phyloP scores from a whole-genome alignment of 2,888 invertebrate species.

The Kryphioiulus occultus region DNA sequence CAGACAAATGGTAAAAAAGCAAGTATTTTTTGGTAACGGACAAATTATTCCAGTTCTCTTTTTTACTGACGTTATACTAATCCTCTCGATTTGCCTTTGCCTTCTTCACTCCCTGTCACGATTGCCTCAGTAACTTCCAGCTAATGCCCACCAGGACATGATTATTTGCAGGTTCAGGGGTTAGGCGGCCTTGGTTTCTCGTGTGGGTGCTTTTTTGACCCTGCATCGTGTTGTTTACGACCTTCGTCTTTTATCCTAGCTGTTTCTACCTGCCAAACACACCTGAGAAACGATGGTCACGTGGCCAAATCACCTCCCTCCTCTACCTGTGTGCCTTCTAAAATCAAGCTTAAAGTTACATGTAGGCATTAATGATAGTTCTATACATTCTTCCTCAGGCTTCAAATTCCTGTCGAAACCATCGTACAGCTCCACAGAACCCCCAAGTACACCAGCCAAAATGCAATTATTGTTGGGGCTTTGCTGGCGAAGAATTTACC shows the following conservation, averaged over 20 bases:
- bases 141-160: background rate
- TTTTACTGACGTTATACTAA: background rate
- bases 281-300: background rate
- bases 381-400: background rate
- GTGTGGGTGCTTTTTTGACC: slow-evolving; percentile 17
- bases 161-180: slow-evolving; percentile 8
- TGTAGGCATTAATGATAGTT: background rate
- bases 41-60: background rate
- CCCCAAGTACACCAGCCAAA: background rate
- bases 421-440: background rate
- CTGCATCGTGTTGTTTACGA: slow-evolving; percentile 13
- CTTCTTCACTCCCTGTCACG: background rate
- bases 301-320: slow-evolving; percentile 2
- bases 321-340: background rate
- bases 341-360: background rate
- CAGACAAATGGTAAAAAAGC: background rate
- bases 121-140: background rate
- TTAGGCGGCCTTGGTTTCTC: slow-evolving; percentile 17
- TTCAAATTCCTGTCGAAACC: background rate
- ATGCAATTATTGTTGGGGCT: background rate
- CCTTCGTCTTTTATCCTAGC: background rate
- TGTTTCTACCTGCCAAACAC: background rate
- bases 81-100: background rate
- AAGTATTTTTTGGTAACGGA: background rate
- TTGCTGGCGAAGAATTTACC: too few species aligned